Base-by-base conservation (phyloP, 2,888 invertebrate genomes). In the Thyatira batis region DNA sequence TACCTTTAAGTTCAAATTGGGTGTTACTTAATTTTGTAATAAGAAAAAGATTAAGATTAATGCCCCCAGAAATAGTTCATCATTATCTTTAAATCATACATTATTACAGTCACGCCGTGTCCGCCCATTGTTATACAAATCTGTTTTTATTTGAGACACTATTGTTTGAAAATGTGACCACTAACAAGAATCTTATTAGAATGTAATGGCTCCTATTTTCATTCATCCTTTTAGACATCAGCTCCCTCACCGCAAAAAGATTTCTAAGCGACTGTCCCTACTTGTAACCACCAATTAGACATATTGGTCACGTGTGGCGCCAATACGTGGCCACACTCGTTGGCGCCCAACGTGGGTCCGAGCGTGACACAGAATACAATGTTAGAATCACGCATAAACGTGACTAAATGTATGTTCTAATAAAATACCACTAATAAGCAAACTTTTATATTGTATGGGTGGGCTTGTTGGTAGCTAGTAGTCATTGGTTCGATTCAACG, bases 331-430 rank as follows among this genome's bases (percentile, higher is more conserved):
- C 33, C 63, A 57, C 48, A 57, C 61, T 60, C 54, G 54, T 60
- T 69, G 78, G 75, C 79, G 75, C 78, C 78, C 75, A 67, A 56
- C 73, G 60, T 61, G 74, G 76, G 71, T 17, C 65, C 65, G 60
- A 57, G 63, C 80, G 78, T 83, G 84, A 67, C 71, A 60, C 57
- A 66, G 78, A 78, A 85, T 81, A 76, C 70, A 72, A 72, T 70
- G 60, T 60, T 57, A 73, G 72, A 79, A 83, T 82, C 79, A 74
- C 54, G 55, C 21, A n/a, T 39, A 17, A 39, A 39, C 39, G 6
- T 13, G 33, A 13, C 13, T 33, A 33, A 6, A n/a, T 13, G 43
- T 43, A 23, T 17, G 21, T 39, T n/a, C n/a, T n/a, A n/a, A n/a
- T n/a, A n/a, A n/a, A n/a, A n/a, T n/a, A n/a, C n/a, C n/a, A n/a